phyloP scores from a whole-genome alignment of 2,113 vertebrate species.

The Mesocricetus auratus region DNA sequence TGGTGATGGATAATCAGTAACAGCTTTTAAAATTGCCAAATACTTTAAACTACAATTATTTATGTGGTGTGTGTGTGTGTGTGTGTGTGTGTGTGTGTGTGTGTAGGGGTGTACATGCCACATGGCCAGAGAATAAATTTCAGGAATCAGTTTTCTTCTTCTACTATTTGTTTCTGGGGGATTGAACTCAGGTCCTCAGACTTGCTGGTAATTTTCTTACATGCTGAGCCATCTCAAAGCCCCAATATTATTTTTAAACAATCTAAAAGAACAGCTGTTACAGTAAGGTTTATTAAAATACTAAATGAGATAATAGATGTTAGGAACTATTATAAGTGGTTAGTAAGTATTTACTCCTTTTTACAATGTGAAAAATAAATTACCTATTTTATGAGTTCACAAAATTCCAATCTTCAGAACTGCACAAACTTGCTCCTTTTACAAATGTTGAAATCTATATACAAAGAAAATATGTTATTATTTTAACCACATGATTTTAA shows the following conservation, averaged over 20 bases:
- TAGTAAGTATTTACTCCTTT: constrained; percentile 33
- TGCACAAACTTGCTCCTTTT: constrained; percentile 28
- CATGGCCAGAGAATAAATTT: not conserved
- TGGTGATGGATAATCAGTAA: not conserved
- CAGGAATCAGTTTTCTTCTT: not conserved
- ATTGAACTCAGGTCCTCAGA: not conserved
- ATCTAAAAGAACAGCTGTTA: constrained; percentile 30
- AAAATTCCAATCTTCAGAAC: constrained; percentile 64
- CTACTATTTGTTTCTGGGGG: not conserved
- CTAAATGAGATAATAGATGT: constrained; percentile 25
- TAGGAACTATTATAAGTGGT: not conserved
- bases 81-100: not conserved
- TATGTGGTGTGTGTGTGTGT: not conserved
- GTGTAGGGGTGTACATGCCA: too few species aligned
- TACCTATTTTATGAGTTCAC: constrained; percentile 56
- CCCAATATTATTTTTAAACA: not conserved
- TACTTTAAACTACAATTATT: not conserved
- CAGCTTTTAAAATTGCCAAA: not conserved
- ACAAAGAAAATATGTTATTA: constrained; percentile 56
- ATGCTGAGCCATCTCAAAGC: not conserved
- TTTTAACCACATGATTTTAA: constrained; percentile 50
- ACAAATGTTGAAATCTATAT: constrained; percentile 40
- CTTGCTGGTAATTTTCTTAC: not conserved
- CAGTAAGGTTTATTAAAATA: constrained; percentile 43
- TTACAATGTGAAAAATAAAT: constrained; percentile 54